Conservation (phyloP, 2,888 invertebrate species). For the Reticulitermes lucifugus region DNA sequence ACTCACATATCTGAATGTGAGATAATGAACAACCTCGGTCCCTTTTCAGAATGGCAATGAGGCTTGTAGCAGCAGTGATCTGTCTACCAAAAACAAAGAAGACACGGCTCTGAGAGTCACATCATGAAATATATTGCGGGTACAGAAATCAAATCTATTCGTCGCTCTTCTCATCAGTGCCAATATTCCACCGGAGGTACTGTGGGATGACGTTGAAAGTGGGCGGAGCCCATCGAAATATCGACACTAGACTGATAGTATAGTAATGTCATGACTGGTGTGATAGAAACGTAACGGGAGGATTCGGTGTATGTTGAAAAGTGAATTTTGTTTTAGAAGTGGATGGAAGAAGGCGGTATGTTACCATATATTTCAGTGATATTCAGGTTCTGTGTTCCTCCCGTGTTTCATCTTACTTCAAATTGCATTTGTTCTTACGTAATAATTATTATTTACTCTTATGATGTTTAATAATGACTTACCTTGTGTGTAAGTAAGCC, state of each 20-base stretch:
- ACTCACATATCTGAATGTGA: no score
- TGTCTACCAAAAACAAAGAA: not conserved
- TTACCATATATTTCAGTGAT: not conserved
- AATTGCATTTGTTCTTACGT: no score
- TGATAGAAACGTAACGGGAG: not conserved
- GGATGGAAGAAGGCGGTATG: not conserved
- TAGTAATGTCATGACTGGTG: conserved; percentile 2
- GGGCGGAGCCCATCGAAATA: not conserved
- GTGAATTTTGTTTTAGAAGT: not conserved
- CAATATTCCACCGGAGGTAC: conserved; percentile 15
- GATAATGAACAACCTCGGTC: no score
- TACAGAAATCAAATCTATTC: not conserved
- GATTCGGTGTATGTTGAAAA: not conserved
- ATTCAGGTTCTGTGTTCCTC: no score
- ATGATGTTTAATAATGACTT: no score
- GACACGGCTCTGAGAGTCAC: not conserved
- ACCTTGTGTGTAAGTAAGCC: no score
- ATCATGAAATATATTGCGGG: not conserved
- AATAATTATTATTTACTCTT: no score
- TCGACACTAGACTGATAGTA: not conserved
- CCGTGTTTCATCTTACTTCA: no score
- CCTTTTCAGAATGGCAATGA: no score
- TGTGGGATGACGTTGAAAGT: not conserved
- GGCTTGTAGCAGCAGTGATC: no score
- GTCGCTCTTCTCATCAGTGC: not conserved